Conservation (phyloP, 2,113 vertebrate species). For the Tachysurus vachellii region DNA sequence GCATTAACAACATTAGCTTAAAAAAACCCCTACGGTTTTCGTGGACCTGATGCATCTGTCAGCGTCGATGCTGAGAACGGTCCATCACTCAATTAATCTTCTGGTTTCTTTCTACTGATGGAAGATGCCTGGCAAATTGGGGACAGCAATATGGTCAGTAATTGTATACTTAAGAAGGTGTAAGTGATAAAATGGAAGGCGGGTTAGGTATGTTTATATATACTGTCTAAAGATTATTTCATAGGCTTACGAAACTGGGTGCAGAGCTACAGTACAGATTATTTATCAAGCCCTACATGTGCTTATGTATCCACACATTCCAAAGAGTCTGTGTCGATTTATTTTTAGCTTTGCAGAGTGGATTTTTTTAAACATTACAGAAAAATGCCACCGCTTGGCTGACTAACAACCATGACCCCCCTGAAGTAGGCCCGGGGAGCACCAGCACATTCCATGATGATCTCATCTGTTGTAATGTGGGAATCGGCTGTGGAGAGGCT, state of each 20-base stretch:
- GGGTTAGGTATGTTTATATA: not conserved
- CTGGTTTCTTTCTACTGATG: not conserved
- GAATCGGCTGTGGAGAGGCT: slow-evolving; percentile 31
- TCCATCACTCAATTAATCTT: not conserved
- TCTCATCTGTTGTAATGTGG: slow-evolving; percentile 47
- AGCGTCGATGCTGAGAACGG: not conserved
- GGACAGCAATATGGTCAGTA: not conserved
- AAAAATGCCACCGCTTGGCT: slow-evolving; percentile 13
- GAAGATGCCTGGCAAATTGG: not conserved
- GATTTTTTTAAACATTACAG: slow-evolving; percentile 5
- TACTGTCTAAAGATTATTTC: not conserved
- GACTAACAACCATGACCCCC: slow-evolving; percentile 10
- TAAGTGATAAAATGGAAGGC: not conserved
- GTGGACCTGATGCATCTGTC: not conserved
- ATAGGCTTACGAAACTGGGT: not conserved
- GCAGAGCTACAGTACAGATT: not conserved
- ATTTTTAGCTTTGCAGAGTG: not conserved
- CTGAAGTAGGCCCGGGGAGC: slow-evolving; percentile 20
- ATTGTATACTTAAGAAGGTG: not conserved
- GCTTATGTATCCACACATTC: not conserved
- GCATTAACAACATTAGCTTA: not conserved
- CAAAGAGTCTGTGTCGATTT: not conserved
- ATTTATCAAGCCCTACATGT: not conserved
- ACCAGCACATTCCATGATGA: slow-evolving; percentile 43
- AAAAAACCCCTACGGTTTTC: not conserved